Base-by-base conservation (phyloP, 2,797 vertebrate genomes). In the Vireo griseus region DNA sequence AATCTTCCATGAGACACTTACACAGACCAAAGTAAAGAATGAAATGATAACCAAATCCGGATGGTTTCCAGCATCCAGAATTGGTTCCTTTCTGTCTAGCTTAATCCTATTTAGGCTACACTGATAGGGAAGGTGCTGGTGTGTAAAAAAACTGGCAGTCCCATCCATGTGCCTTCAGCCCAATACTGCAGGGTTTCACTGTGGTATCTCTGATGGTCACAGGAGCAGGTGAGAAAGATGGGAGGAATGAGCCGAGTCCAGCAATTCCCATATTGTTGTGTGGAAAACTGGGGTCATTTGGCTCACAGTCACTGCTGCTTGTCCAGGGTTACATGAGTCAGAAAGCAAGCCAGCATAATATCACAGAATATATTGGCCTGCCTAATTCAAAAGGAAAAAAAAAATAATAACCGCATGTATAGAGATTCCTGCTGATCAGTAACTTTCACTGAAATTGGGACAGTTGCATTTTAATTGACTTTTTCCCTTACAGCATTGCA, bases 381-480 rank as follows among this genome's bases (percentile, higher is more conserved):
- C 24, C 87, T 86, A 75, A 86, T 72, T 48, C 13, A 81, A 81
- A 95, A 68, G 19, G 35, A 35, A 39, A 40, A 61, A 88, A 63
- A 51, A n/a, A 57, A 71, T 18, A 82, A 95, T 80, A 95, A 92
- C 90, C 86, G 90, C 96, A 94, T 45, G 75, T 87, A 80, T 73
- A 88, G 94, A 77, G 86, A 94, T 95, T 97, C 92, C 94, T 85
- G 94, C 96, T 96, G 95, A 96, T 96, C 81, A 82, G 94, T 91
- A 96, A 92, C 95, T 98, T 96, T 74, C 77, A 75, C 78, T 94
- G 95, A 97, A 97, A 95, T 94, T 89, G 90, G 95, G 96, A 97
- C 97, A 96, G 97, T 98, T 98, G 97, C 84, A 74, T 96, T 97
- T 98, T 97, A 97, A 97, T 97, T 96, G 97, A 96, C 94, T 94